phyloP scores from a whole-genome alignment of 2,113 vertebrate genomes.

The Podarcis cretensis region DNA sequence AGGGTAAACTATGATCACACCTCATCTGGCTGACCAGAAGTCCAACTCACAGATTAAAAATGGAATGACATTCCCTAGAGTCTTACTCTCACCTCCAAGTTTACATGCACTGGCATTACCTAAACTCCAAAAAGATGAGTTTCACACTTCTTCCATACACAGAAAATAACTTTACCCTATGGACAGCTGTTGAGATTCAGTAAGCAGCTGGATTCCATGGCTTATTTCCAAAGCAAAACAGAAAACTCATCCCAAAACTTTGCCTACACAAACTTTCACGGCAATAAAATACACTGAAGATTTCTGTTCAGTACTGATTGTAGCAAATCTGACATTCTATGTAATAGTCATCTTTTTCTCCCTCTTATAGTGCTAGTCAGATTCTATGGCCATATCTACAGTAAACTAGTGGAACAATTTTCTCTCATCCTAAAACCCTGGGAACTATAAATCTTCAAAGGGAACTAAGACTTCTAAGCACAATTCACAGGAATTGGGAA shows the following conservation, averaged over 20 bases:
- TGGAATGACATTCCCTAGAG: conserved; percentile 38
- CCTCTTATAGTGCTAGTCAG: background rate
- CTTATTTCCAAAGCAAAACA: background rate
- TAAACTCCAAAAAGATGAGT: conserved; percentile 47
- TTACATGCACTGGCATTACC: conserved; percentile 37
- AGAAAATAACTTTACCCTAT: conserved; percentile 62
- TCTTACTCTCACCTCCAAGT: conserved; percentile 26
- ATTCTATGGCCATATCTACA: too few species aligned
- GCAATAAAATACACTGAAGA: conserved; percentile 46
- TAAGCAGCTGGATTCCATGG: conserved; percentile 10
- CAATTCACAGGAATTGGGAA: background rate
- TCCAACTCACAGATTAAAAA: conserved; percentile 23
- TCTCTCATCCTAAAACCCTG: background rate
- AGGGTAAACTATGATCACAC: conserved; percentile 23
- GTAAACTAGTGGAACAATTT: background rate
- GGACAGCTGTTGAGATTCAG: conserved; percentile 46
- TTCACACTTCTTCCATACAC: conserved; percentile 36
- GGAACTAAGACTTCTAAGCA: background rate
- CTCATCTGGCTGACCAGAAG: conserved; percentile 16
- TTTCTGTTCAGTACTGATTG: background rate
- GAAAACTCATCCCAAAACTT: conserved; percentile 37
- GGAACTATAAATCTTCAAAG: background rate
- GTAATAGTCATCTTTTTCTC: background rate
- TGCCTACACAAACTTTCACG: conserved; percentile 51
- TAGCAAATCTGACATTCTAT: conserved; percentile 25